Conservation (phyloP, 2,113 vertebrate genomes). For the Phalacrocorax pelagicus region DNA sequence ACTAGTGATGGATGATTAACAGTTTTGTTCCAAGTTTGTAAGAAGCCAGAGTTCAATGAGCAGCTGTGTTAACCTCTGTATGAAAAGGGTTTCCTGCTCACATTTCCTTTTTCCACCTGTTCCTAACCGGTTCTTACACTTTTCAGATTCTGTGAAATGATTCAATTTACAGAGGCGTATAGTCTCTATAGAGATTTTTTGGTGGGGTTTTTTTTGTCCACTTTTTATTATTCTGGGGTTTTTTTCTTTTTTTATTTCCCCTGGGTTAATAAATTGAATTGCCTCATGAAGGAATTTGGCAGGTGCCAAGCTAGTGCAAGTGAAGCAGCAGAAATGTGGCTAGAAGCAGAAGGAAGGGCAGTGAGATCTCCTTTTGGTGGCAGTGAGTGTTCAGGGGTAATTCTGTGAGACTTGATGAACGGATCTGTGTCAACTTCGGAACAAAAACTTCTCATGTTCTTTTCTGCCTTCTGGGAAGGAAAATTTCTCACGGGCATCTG, state of each 20-base stretch:
- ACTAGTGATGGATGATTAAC: not conserved
- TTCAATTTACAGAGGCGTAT: not conserved
- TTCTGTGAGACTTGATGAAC: not conserved
- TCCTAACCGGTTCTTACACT: not conserved
- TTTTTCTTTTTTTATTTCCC: not conserved
- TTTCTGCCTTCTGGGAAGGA: not conserved
- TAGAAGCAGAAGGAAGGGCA: not conserved
- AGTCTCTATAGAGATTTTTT: not conserved
- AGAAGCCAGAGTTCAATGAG: not conserved
- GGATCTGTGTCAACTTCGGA: not conserved
- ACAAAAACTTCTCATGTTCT: not conserved
- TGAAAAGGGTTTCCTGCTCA: not conserved
- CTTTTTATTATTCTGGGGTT: not conserved
- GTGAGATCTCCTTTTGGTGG: not conserved
- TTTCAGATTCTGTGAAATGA: not conserved
- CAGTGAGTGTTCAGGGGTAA: not conserved
- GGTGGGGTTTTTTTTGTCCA: not conserved
- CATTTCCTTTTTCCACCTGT: not conserved
- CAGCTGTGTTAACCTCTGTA: not conserved
- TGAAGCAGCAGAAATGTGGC: not conserved
- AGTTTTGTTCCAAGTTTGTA: not conserved
- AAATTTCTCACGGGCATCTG: rapidly evolving
- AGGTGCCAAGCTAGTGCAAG: not conserved
- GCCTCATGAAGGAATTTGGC: not conserved
- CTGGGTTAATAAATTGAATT: not conserved